phyloP scores from a whole-genome alignment of 2,888 invertebrate species.

The Antitype chi region DNA sequence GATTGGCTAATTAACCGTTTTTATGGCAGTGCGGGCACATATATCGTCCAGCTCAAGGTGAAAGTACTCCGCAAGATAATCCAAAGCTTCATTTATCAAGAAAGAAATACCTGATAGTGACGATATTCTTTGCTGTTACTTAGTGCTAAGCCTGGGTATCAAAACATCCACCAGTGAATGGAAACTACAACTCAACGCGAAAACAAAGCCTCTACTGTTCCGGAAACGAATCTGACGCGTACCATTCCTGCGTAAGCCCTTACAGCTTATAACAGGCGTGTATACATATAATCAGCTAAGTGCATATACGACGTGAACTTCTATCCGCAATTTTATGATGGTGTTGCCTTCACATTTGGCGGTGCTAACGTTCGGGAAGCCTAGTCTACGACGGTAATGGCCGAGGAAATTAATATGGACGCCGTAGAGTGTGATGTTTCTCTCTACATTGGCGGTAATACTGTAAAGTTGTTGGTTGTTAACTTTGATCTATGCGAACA shows the following conservation, averaged over 20 bases:
- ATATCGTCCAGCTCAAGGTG: not conserved
- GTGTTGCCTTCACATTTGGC: constrained; percentile 41
- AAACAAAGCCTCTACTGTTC: not conserved
- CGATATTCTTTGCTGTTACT: not conserved
- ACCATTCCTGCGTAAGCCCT: constrained; percentile 10
- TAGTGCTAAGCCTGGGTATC: not conserved
- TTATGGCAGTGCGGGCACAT: not conserved
- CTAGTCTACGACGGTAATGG: constrained; percentile 38
- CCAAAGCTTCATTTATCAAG: not conserved
- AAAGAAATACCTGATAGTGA: not conserved
- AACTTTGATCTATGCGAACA: not conserved
- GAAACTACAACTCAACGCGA: not conserved
- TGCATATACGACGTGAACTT: constrained; percentile 35
- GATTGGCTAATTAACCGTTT: not conserved
- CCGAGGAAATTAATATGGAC: constrained; percentile 42
- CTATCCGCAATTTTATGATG: constrained; percentile 35
- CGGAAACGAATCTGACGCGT: constrained; percentile 12
- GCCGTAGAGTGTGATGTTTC: constrained; percentile 19
- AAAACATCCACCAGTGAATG: not conserved
- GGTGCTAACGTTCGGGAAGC: constrained; percentile 30
- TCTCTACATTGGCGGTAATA: not conserved
- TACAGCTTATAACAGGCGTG: not conserved
- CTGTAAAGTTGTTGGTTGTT: constrained; percentile 6
- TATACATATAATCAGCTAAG: constrained; percentile 48
- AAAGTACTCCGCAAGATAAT: not conserved